A percentile compares a stretch with the other conserved stretches of the same genome.
phyloP scores from a whole-genome alignment of 2,888 invertebrate species.

The Pyrgus malvae region DNA sequence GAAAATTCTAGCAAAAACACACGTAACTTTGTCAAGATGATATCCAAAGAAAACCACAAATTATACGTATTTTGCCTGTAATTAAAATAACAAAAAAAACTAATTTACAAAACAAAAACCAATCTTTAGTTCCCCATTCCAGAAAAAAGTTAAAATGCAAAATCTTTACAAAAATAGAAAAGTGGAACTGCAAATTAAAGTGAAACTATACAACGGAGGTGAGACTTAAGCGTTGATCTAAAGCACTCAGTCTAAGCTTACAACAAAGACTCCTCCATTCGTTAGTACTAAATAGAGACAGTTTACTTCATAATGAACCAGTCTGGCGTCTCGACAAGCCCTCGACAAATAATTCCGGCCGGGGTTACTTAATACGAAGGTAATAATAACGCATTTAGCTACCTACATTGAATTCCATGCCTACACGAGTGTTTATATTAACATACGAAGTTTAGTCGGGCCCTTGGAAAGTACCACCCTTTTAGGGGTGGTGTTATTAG shows the following conservation, averaged over 20 bases:
- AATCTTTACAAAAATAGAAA: no score
- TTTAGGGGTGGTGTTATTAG: slow-evolving; percentile 74
- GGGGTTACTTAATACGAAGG: slow-evolving; percentile 44
- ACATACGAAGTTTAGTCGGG: slow-evolving; percentile 71
- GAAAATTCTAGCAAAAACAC: no score
- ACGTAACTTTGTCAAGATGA: no score
- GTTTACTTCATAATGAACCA: slow-evolving; percentile 29
- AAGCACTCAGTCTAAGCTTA: slow-evolving; percentile 5
- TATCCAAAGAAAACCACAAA: no score
- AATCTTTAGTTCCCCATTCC: no score
- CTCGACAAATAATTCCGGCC: slow-evolving; percentile 54
- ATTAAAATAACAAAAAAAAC: no score
- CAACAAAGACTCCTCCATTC: slow-evolving; percentile 7
- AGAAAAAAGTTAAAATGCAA: no score
- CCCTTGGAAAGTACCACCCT: slow-evolving; percentile 65
- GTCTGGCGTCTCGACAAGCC: slow-evolving; percentile 36
- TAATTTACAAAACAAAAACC: no score
- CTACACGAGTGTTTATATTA: slow-evolving; percentile 76
- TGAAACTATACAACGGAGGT: not conserved
- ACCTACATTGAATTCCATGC: slow-evolving; percentile 62
- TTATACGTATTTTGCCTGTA: no score
- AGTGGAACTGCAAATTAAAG: no score
- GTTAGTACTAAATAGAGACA: slow-evolving; percentile 14
- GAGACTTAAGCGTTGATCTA: not conserved
- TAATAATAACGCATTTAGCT: slow-evolving; percentile 59